A percentile compares a stretch with the other conserved stretches of the same genome.
Evolutionary conservation across 1,140 invertebrate genomes (phyloP).

Genomic region (Heliconius melpomene): DNA sequence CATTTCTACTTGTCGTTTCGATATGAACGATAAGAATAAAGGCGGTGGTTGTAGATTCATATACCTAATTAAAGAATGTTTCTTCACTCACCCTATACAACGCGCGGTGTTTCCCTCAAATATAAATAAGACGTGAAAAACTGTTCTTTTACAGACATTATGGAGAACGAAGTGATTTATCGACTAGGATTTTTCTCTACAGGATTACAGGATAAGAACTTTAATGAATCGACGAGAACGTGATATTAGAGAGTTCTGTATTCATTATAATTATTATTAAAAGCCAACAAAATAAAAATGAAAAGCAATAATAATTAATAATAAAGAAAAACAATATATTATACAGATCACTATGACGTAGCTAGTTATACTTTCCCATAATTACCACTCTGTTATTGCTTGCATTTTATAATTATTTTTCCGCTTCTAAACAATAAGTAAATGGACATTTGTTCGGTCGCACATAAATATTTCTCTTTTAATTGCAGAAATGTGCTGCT

Average conservation of each 20-base stretch:
- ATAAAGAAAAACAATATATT: not conserved
- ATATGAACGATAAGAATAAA: not conserved
- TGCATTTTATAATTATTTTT: not conserved
- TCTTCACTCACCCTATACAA: not conserved
- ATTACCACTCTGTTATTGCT: not conserved
- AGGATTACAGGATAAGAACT: too few species aligned
- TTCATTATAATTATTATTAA: too few species aligned
- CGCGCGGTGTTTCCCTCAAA: too few species aligned
- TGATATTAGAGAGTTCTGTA: too few species aligned
- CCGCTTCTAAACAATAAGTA: not conserved
- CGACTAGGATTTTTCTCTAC: too few species aligned
- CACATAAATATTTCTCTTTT: not conserved
- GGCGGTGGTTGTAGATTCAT: not conserved
- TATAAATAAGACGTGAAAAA: too few species aligned
- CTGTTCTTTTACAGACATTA: too few species aligned
- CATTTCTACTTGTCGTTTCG: not conserved
- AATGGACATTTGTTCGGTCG: not conserved
- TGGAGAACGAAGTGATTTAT: too few species aligned
- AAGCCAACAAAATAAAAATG: too few species aligned
- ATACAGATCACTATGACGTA: not conserved
- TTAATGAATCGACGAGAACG: not conserved
- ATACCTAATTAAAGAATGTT: not conserved
- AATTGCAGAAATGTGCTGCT: not conserved
- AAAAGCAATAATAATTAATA: not conserved
- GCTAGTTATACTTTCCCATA: not conserved